A percentile compares a stretch with the other conserved stretches of the same genome.
Evolutionary conservation across 2,113 vertebrate species (phyloP).

Genomic region (Syngnathus scovelli): DNA sequence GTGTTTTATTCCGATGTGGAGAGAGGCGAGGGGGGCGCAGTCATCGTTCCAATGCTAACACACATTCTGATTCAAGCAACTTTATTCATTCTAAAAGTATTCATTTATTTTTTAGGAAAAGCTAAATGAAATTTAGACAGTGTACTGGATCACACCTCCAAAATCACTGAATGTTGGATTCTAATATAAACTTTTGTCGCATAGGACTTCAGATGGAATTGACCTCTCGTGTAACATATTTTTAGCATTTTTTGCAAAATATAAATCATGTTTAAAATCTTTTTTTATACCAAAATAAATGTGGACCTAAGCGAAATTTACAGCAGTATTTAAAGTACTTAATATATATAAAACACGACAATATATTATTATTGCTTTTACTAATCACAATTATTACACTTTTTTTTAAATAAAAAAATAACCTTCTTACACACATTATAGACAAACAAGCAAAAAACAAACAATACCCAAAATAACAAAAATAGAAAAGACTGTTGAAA

Average conservation of each 20-base stretch:
- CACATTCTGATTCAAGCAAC: slow-evolving; percentile 2
- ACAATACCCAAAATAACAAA: neutral
- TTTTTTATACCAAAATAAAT: neutral
- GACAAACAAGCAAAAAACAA: neutral
- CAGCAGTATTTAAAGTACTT: neutral
- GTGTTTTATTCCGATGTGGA: neutral
- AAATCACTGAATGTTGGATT: too few species aligned
- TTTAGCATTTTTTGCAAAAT: neutral
- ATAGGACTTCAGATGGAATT: neutral
- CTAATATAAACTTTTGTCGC: neutral
- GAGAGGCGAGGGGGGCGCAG: neutral
- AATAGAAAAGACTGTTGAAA: neutral
- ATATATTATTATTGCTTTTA: neutral
- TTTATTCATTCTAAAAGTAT: neutral
- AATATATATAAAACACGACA: neutral
- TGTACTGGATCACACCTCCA: too few species aligned
- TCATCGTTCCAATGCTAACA: slow-evolving; percentile 24
- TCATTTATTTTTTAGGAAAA: neutral
- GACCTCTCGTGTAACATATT: neutral
- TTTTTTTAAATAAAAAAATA: neutral
- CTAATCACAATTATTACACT: neutral
- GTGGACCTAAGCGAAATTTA: neutral
- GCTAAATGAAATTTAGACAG: neutral
- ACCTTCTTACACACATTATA: neutral
- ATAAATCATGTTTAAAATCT: neutral